These are phyloP conservation scores for Punctoribates punctum DNA, from an alignment of 2,888 invertebrate species.

Conservation along the genomic window DNA sequence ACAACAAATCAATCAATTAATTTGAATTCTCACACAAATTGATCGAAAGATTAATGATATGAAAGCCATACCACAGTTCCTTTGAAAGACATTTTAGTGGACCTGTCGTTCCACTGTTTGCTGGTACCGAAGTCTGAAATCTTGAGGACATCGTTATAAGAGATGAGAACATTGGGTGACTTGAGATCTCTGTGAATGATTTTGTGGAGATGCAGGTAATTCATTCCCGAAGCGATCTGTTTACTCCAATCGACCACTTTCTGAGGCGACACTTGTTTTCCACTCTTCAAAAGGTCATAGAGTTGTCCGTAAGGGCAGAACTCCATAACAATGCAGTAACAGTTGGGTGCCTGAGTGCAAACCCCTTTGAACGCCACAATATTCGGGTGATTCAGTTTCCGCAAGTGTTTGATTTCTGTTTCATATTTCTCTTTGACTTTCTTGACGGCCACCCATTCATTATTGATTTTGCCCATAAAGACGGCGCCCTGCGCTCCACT, in stretches of 20 bases:
- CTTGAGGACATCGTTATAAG: constrained; percentile 75
- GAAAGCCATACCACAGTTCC: constrained; percentile 43
- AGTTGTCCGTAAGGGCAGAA: constrained; percentile 93
- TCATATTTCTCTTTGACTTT: constrained; percentile 88
- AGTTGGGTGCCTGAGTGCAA: constrained; percentile 79
- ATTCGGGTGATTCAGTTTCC: constrained; percentile 66
- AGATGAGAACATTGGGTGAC: constrained; percentile 87
- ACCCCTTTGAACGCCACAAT: constrained; percentile 81
- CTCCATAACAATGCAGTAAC: constrained; percentile 96
- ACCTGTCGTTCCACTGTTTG: constrained; percentile 88
- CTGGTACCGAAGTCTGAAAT: constrained; percentile 98
- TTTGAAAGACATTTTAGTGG: constrained; percentile 95
- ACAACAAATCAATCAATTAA: constrained; percentile 60
- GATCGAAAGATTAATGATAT: too few relatives aligned
- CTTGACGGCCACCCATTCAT: constrained; percentile 90
- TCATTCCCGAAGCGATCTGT: constrained; percentile 94
- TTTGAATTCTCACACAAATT: not conserved
- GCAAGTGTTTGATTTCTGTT: constrained; percentile 62
- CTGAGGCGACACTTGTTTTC: constrained; percentile 71
- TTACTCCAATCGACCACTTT: constrained; percentile 87
- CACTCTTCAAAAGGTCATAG: constrained; percentile 80
- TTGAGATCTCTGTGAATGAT: constrained; percentile 98
- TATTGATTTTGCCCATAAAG: constrained; percentile 71
- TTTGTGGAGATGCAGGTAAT: constrained; percentile 89
- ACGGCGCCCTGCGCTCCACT: constrained; percentile 96